Evolutionary conservation across 2,797 vertebrate genomes (phyloP), one percentile per base, ranked within the genome.

Genomic region (Thunnus albacares): DNA sequence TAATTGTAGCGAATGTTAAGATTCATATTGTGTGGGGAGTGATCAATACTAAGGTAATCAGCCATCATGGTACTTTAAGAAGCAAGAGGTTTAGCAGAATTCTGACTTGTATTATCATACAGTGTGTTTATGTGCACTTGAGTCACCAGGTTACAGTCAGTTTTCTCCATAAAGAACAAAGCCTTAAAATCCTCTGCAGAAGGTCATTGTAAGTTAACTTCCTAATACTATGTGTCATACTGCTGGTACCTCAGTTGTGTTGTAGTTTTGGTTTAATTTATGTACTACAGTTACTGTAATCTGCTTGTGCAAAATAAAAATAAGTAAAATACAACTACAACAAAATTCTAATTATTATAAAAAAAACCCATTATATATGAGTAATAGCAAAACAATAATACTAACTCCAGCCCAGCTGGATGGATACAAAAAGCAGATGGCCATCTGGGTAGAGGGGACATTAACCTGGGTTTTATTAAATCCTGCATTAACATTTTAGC

Each of bases 401-500:
- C 2, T 1, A 5, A 47, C 13, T 58, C 20, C 6, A 13, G 63
- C 3, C 63, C 51, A 53, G 52, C 66, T 75, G 77, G 41, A 53
- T 11, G 30, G 28, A 51, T 51, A 68, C n/a, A 15, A 55, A 28
- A 75, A 79, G 33, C 45, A 79, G 56, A 53, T 67, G 67, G 65
- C 83, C 77, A 65, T 84, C 60, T 71, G 80, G 49, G 66, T 33
- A 66, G 58, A 15, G 22, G 45, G 41, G 59, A 85, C 75, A 51
- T 45, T 71, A 84, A 86, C 79, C 61, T 22, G 63, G 76, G 51
- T 35, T 26, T 70, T 77, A 64, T 80, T 80, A 84, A 88, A 87
- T 85, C 59, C 58, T 24, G 38, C 66, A 85, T 90, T 88, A 87
- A 80, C 82, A 86, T 91, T 90, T 83, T 94, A 83, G 75, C 72